Conservation (phyloP, 2,888 invertebrate genomes). For the Tetropium fuscum region DNA sequence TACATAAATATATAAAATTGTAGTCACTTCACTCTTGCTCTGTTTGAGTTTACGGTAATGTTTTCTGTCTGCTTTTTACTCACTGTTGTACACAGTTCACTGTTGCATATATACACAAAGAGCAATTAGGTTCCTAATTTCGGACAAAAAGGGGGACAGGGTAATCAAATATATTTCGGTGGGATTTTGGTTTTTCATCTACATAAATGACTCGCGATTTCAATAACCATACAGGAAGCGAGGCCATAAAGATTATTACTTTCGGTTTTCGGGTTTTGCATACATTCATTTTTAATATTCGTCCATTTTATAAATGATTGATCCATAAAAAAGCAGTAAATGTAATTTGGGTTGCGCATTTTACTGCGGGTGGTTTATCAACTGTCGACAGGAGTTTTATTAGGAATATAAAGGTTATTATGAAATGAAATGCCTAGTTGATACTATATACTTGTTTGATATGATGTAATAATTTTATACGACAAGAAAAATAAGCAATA, state of each 20-base stretch:
- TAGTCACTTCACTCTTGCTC: no score
- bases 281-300: constrained; percentile 55
- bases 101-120: constrained; percentile 20
- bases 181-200: constrained; percentile 54
- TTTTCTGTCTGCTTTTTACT: no score
- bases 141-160: constrained; percentile 42
- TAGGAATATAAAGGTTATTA: constrained; percentile 25
- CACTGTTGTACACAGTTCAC: no score
- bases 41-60: no score
- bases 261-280: constrained; percentile 54
- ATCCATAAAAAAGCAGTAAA: constrained; percentile 47
- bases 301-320: constrained; percentile 47
- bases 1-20: no score
- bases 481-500: neutral
- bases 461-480: neutral
- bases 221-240: constrained; percentile 54
- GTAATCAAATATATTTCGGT: constrained; percentile 47
- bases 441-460: neutral
- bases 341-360: constrained; percentile 32
- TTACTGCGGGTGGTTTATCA: constrained; percentile 42
- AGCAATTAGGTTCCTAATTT: constrained; percentile 40
- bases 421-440: constrained; percentile 7
- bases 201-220: constrained; percentile 58
- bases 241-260: constrained; percentile 58
- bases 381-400: constrained; percentile 33